Evolutionary conservation across 1,140 invertebrate species (phyloP), one percentile per base, ranked within the genome.

Genomic region (Helicorthomorpha holstii): DNA sequence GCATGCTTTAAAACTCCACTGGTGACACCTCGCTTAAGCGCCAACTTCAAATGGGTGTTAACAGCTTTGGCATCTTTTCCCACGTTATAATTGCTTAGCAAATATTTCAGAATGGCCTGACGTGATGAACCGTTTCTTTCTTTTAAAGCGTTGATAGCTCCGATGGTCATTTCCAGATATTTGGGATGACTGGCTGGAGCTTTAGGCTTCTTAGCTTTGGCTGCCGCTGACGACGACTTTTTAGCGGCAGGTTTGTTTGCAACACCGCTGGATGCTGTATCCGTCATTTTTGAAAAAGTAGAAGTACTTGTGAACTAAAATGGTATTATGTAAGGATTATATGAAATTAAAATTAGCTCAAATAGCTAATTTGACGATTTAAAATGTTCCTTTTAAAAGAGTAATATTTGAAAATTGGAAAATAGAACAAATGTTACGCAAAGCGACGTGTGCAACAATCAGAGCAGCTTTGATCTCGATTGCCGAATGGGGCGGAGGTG

Each of bases 101-200:
- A 59, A 51, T 59, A 61, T 38, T 61, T 61, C 22, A 49, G 38
- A 42, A 61, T 59, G 19, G 57, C 57, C 38, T 57, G 57, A 10
- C 59, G 47, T 16, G 59, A 61, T 3, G 59, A 58, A 12, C 59
- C 59, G 16, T 48, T 55, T 3, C 59, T 29, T 25, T 61, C 59
- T 45, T 61, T 57, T 19, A 62, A 49, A 16, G 51, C 51, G 4
- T 49, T 54, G 54, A 63, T 57, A 26, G 61, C 61, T 7, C 52
- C 48, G n/a, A 52, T 45, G 2, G 57, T 56, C 61, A 63, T 63
- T 16, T 59, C 57, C 3, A 53, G 16, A 29, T 60, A 58, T 46
- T 59, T 58, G 4, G 61, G 60, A 45, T 63, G 62, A 42, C 27
- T 53, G 26, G 61, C 38, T 29, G 50, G 50, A n/a, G 34, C 25